Evolutionary conservation across 2,888 invertebrate species (phyloP), one percentile per base, ranked within the genome.

Genomic region (Megalurothrips usitatus): DNA sequence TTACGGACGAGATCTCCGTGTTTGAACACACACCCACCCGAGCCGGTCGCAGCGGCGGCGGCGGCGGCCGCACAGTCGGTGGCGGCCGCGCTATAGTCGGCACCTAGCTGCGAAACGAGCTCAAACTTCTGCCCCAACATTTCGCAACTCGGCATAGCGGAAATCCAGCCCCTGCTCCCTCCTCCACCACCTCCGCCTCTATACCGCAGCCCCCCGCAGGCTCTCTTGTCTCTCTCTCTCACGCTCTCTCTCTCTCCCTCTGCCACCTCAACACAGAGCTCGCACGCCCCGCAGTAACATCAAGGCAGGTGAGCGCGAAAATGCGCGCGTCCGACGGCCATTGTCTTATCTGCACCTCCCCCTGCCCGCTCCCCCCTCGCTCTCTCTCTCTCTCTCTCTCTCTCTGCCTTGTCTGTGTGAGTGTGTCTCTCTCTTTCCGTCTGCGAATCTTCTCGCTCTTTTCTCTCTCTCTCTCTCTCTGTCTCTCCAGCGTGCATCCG

Each of bases 111-210:
- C 58, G 58, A 58, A 58, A 58, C 58, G 58, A 58, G 58, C 58
- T 19, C 58, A 19, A 58, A 58, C 58, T 58, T 58, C 58, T 58
- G 58, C 58, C 34, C 34, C 58, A 58, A 58, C 58, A 58, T 58
- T 58, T 58, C 58, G 58, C 58, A 58, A 58, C 58, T 58, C 58
- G 58, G 58, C 58, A 58, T 58, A 19, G 58, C 58, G 58, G 58
- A 58, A 58, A 58, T 58, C 58, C 58, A 58, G 14, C 58, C 58
- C 34, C 34, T 6, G 34, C 6, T 6, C 34, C 34, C 34, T 43
- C 6, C 34, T 43, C 34, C 34, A 43, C 34, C 2, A 43, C n/a
- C n/a, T n/a, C n/a, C n/a, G n/a, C n/a, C n/a, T n/a, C n/a, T n/a
- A n/a, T n/a, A n/a, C n/a, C n/a, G n/a, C n/a, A n/a, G n/a, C n/a